These are phyloP conservation scores for Sinonovacula constricta DNA, from an alignment of 1,140 invertebrate genomes.

Conservation along the genomic window DNA sequence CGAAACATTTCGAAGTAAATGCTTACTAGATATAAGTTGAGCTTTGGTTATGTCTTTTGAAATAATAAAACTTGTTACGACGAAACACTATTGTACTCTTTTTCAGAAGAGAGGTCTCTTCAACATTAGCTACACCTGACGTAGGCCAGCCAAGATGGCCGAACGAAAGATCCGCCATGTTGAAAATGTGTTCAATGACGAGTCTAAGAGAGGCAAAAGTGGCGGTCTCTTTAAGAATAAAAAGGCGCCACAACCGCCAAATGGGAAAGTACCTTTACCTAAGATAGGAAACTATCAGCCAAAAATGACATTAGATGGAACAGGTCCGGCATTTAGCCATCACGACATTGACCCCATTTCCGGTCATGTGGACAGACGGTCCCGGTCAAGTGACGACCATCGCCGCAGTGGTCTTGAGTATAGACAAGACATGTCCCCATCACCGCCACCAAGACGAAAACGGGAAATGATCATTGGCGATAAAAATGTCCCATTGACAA, in stretches of 20 bases:
- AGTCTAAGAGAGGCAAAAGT: conserved; percentile 11
- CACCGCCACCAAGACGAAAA: not conserved
- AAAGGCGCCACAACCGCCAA: conserved; percentile 33
- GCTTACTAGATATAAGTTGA: too few relatives aligned
- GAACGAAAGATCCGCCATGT: conserved; percentile 40
- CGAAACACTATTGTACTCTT: too few relatives aligned
- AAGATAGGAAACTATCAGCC: conserved; percentile 49
- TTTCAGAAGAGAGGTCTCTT: too few relatives aligned
- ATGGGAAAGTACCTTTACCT: conserved; percentile 5
- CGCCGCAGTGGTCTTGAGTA: not conserved
- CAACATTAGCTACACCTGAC: too few relatives aligned
- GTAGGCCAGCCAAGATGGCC: conserved; percentile 18
- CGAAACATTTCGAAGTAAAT: too few relatives aligned
- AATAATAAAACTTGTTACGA: too few relatives aligned
- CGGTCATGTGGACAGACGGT: not conserved
- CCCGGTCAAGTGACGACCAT: not conserved
- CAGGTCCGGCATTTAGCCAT: not conserved
- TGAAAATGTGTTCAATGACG: conserved; percentile 24
- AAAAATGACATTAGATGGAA: conserved; percentile 27
- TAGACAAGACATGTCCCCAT: not conserved
- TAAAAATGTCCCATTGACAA: conserved; percentile 35
- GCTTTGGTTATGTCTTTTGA: too few relatives aligned
- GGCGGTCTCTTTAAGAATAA: conserved; percentile 42
- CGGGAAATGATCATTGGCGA: conserved; percentile 28
- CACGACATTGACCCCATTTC: not conserved